Conservation (phyloP, 2,797 vertebrate species). For the Bufotes viridis region DNA sequence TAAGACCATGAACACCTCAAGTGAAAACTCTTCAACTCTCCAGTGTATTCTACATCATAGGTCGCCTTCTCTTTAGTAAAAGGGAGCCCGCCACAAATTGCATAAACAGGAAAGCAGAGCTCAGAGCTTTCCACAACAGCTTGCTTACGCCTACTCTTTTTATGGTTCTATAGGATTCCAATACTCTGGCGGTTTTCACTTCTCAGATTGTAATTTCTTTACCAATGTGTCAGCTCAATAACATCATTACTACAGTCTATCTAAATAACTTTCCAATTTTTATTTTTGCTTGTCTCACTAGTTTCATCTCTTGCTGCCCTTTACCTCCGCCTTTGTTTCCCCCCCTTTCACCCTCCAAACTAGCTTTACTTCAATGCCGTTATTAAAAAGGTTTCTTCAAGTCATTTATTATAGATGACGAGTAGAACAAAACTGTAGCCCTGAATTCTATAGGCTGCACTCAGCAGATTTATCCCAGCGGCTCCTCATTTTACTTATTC, state of each 20-base stretch:
- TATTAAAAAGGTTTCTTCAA: slow-evolving; percentile 41
- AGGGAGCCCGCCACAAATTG: not conserved
- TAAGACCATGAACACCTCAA: too few relatives aligned
- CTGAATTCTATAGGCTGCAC: not conserved
- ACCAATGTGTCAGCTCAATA: slow-evolving; percentile 53
- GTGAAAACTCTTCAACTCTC: not conserved
- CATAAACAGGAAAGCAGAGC: not conserved
- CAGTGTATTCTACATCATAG: not conserved
- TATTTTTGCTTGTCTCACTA: slow-evolving; percentile 51
- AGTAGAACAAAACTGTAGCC: slow-evolving; percentile 20
- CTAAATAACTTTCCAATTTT: slow-evolving; percentile 56
- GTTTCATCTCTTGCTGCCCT: slow-evolving; percentile 8
- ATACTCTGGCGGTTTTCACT: slow-evolving; percentile 16
- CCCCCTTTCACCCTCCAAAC: not conserved
- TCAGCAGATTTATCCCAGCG: slow-evolving; percentile 36
- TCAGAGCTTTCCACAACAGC: slow-evolving; percentile 1
- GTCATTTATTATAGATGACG: slow-evolving; percentile 49
- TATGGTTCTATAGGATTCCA: slow-evolving; percentile 10
- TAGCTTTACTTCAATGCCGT: slow-evolving; percentile 39
- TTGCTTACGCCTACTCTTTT: slow-evolving; percentile 42
- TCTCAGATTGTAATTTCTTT: slow-evolving; percentile 42
- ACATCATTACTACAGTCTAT: slow-evolving; percentile 41
- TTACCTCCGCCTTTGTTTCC: not conserved
- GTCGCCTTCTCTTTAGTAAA: slow-evolving; percentile 32
- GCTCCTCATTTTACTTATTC: slow-evolving; percentile 17